Conservation (phyloP, 2,113 vertebrate species). For the Engystomops pustulosus region DNA sequence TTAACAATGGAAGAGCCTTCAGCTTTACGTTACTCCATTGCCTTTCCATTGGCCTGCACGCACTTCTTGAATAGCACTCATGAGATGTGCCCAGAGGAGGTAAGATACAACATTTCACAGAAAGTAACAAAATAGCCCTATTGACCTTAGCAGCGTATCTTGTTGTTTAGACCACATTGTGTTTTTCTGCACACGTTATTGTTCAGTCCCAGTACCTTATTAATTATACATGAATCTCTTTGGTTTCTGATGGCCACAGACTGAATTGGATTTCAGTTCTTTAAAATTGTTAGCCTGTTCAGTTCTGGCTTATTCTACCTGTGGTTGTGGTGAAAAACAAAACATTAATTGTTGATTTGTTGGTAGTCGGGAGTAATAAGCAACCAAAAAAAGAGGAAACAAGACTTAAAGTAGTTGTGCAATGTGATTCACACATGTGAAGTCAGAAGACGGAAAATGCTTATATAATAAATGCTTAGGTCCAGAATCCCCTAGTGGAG, state of each 20-base stretch:
- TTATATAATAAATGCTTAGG: not conserved
- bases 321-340: not conserved
- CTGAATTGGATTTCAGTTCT: constrained; percentile 16
- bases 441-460: not conserved
- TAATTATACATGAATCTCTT: constrained; percentile 22
- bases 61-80: constrained; percentile 81
- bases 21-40: constrained; percentile 81
- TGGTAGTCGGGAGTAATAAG: not conserved
- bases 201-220: constrained; percentile 5
- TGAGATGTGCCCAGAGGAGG: constrained; percentile 92
- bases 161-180: constrained; percentile 12
- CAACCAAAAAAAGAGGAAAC: not conserved
- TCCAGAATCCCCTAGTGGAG: no score
- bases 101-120: constrained; percentile 66
- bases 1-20: constrained; percentile 77
- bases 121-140: constrained; percentile 26
- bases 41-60: constrained; percentile 82
- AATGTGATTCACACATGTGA: not conserved
- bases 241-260: not conserved
- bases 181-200: constrained; percentile 6
- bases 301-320: not conserved
- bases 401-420: not conserved
- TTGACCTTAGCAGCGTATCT: constrained; percentile 15
- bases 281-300: not conserved
- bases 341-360: not conserved